Percentiles rank a stretch among this genome's conserved stretches.
Conservation (phyloP, 37 sponge, comb jelly and placozoan genomes). For the Chondrosia reniformis region DNA sequence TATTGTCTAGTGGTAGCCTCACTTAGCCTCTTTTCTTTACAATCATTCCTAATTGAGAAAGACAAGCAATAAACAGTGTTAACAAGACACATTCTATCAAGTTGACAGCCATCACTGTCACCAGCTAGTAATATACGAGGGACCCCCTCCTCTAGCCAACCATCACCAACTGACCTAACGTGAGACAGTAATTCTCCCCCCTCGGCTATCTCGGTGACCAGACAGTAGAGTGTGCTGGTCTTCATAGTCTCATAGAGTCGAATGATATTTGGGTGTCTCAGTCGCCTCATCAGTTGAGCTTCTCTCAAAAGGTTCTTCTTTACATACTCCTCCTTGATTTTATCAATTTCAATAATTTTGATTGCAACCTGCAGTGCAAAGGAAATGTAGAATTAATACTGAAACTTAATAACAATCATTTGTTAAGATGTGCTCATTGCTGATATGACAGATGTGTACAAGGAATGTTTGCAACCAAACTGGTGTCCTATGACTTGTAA, state of each 20-base stretch:
- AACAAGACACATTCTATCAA: too few species aligned
- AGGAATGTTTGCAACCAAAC: too few species aligned
- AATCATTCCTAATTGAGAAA: conserved; percentile 81
- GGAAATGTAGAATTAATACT: neutral
- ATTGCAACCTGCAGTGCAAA: conserved; percentile 83
- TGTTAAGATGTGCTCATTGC: too few species aligned
- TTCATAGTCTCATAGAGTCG: conserved; percentile 98
- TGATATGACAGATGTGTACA: too few species aligned
- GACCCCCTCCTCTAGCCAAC: too few species aligned
- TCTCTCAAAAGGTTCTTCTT: conserved; percentile 90
- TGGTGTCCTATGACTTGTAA: too few species aligned
- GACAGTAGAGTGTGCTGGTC: conserved; percentile 87
- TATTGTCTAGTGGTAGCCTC: conserved; percentile 82
- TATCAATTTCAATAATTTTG: conserved; percentile 94
- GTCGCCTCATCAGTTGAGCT: conserved; percentile 83
- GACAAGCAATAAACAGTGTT: too few species aligned
- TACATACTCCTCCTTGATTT: conserved; percentile 95
- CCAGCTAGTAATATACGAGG: too few species aligned
- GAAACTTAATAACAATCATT: neutral
- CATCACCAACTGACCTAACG: too few species aligned
- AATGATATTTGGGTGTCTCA: conserved; percentile 96
- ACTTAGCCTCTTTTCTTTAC: conserved; percentile 70
- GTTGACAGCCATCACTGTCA: too few species aligned
- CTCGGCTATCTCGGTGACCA: conserved; percentile 92
- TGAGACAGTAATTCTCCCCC: conserved; percentile 90